These are phyloP conservation scores for Dynastes maya DNA, from an alignment of 2,888 invertebrate genomes.

Conservation along the genomic window DNA sequence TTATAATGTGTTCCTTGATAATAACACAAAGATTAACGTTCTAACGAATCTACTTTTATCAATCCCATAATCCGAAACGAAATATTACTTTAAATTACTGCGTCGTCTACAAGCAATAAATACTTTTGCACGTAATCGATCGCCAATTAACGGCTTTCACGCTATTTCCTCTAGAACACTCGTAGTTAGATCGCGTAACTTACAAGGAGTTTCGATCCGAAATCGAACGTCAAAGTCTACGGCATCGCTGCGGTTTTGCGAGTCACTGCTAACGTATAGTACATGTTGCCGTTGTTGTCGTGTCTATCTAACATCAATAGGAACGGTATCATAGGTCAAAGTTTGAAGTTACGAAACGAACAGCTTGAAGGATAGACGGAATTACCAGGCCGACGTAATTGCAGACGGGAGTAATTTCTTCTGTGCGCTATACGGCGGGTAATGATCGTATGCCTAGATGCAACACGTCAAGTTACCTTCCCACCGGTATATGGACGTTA, in stretches of 20 bases:
- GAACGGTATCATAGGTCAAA: conserved; percentile 1
- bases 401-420: conserved; percentile 33
- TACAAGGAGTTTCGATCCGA: too few relatives aligned
- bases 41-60: too few relatives aligned
- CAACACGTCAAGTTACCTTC: conserved; percentile 20
- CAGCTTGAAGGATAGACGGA: conserved; percentile 36
- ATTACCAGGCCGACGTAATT: conserved; percentile 33
- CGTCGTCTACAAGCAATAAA: neutral
- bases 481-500: neutral
- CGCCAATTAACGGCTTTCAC: conserved; percentile 4
- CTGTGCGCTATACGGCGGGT: conserved; percentile 9
- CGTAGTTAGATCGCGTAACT: too few relatives aligned
- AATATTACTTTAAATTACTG: too few relatives aligned
- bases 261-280: neutral
- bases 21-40: too few relatives aligned
- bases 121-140: conserved; percentile 25
- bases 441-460: conserved; percentile 21
- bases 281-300: neutral
- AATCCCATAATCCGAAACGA: too few relatives aligned
- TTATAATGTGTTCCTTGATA: too few relatives aligned
- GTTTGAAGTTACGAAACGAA: conserved; percentile 42
- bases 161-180: too few relatives aligned
- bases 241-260: too few relatives aligned
- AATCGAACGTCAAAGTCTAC: too few relatives aligned
- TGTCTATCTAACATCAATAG: conserved; percentile 27